Evolutionary conservation across 2,797 vertebrate genomes (phyloP), one percentile per base, ranked within the genome.

Genomic region (Coendou prehensilis): DNA sequence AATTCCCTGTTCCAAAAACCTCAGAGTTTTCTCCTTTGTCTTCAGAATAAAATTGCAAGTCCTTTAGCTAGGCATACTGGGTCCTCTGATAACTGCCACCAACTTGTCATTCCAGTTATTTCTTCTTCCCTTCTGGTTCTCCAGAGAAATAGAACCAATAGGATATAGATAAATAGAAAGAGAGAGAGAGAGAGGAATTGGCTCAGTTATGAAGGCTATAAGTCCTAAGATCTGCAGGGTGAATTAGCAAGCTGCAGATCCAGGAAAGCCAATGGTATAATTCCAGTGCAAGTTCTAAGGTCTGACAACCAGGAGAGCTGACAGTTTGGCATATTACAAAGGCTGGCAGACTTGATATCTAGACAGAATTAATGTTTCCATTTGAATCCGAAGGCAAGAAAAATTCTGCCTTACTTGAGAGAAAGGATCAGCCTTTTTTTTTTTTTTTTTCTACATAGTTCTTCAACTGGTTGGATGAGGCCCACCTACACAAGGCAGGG

Each of bases 21-120:
- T 61, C 22, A 18, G 20, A 37, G 26, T 84, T 93, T 83, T 89
- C 37, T 75, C 23, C 22, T 69, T 63, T 94, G n/a, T 87, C 64
- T 90, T 95, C 63, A 71, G 85, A 86, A 87, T 75, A 50, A 89
- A 92, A 87, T 75, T 56, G 26, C 41, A 95, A 88, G 20, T 63
- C 76, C 50, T 94, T 78, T 75, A 69, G 30, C 71, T 59, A 64
- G 56, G 56, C 13, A 28, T 83, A 78, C 52, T 57, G 3, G 57
- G 11, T 61, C 71, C 78, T 80, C 71, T 13, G 15, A 56, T 17
- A 81, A 67, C 84, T 75, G 57, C 52, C 30, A 95, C 52, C 47
- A 57, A 41, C 45, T 61, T 87, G 71, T 52, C 20, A 87, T 82
- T 80, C 56, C 67, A 88, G 5, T 61, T 73, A 87, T 50, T 81